phyloP scores from a whole-genome alignment of 2,113 vertebrate genomes.

The Galbula dea region DNA sequence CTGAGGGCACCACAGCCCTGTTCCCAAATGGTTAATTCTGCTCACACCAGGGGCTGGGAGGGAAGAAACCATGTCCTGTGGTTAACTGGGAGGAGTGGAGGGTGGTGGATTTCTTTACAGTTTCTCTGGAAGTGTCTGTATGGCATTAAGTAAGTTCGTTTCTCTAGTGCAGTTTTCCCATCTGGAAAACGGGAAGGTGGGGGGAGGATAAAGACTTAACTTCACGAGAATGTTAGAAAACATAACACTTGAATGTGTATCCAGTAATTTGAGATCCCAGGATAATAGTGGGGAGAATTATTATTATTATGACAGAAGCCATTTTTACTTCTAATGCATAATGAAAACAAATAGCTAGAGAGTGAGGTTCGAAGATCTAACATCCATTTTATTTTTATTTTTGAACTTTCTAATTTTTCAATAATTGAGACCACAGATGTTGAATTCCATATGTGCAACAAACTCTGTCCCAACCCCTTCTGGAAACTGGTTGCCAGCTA shows the following conservation, averaged over 20 bases:
- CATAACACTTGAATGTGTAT: background rate
- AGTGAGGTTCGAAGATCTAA: background rate
- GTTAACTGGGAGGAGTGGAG: background rate
- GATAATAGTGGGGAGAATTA: background rate
- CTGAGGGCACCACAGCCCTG: background rate
- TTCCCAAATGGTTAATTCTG: background rate
- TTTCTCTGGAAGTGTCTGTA: background rate
- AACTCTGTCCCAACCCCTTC: background rate
- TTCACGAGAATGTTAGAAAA: background rate
- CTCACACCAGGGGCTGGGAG: background rate
- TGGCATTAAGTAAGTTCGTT: background rate
- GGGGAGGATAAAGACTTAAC: background rate
- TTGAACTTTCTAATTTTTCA: slow-evolving; percentile 55
- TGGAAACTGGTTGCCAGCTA: slow-evolving; percentile 18
- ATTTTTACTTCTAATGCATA: slow-evolving; percentile 28
- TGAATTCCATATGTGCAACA: slow-evolving; percentile 43
- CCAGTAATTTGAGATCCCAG: slow-evolving; percentile 10
- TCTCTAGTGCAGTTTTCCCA: background rate
- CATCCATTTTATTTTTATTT: slow-evolving; percentile 26
- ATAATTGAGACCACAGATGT: slow-evolving; percentile 16
- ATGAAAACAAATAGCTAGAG: slow-evolving; percentile 27
- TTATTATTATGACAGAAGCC: slow-evolving; percentile 25
- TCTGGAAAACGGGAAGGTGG: slow-evolving; percentile 10
- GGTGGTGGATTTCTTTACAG: background rate
- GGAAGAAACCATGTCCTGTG: background rate